Evolutionary conservation across 2,888 invertebrate genomes (phyloP), one percentile per base, ranked within the genome.

Genomic region (Drosophila emarginata): DNA sequence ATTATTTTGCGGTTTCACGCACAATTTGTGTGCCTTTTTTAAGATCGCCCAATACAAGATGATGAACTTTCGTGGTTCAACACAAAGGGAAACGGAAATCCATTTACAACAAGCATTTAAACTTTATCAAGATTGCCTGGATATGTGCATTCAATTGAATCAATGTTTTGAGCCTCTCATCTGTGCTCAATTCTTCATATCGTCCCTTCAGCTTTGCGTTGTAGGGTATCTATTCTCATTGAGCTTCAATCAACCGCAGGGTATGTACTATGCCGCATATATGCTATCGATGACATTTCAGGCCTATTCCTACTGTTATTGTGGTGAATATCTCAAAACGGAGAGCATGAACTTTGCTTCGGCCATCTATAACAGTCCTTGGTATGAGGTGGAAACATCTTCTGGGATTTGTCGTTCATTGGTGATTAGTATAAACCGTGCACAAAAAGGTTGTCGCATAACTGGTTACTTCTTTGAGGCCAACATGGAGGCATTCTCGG

Each of bases 21-120:
- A 69, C 62, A 78, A 81, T 37, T 21, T 81, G n/a, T 78, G 76
- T 0, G 84, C 80, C n/a, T 64, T 80, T 1, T 83, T 80, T 39
- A 78, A 69, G 52, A 67, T 71, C 0, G 76, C 76, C 9, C 77
- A 80, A 54, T 37, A 69, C 18, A 67, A 69, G 37, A 78, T 82
- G 11, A 11, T 7, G 18, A 45, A 14, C 2, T 45, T 14, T 45
- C 45, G 45, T 21, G 4, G 45, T 1, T 11, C 18, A 4, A 12
- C 7, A 1, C 21, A 4, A 45, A 11, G 52, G 18, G 56, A 68
- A n/a, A 51, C 70, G 0, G 40, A 60, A 28, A 18, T 39, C 7
- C 40, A 52, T 6, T 54, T 73, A 2, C 52, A 52, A 2, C 5
- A 58, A 7, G 36, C 60, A 1, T 51, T 80, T 1, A 59, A 65